phyloP scores from a whole-genome alignment of 2,113 vertebrate genomes.

The Struthio camelus region DNA sequence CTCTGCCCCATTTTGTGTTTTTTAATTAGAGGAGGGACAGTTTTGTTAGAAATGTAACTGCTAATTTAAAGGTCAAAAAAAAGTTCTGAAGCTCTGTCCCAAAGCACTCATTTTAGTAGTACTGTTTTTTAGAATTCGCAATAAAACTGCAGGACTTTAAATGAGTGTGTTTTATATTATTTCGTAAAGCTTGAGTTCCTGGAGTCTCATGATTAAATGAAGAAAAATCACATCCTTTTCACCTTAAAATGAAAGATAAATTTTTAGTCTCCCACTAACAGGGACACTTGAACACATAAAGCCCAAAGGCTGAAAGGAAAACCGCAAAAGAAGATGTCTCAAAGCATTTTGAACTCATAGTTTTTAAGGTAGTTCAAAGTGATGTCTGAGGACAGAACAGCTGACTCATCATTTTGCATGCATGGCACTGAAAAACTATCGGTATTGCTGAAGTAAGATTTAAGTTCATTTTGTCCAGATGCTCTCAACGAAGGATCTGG shows the following conservation, averaged over 20 bases:
- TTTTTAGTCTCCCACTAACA: background rate
- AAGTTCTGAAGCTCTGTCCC: background rate
- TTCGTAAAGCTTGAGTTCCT: background rate
- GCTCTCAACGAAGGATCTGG: background rate
- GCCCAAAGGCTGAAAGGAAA: background rate
- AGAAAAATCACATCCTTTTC: background rate
- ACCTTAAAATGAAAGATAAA: background rate
- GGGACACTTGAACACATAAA: background rate
- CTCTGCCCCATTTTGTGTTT: background rate
- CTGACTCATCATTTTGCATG: constrained; percentile 2
- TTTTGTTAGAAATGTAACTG: background rate
- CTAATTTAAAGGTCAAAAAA: background rate
- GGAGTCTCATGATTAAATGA: background rate
- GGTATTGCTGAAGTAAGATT: background rate
- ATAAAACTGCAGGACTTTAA: background rate
- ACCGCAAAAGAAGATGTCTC: background rate
- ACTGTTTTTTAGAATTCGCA: background rate
- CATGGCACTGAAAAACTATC: background rate
- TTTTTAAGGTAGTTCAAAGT: background rate
- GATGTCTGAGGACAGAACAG: background rate
- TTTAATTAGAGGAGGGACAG: background rate
- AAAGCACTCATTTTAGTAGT: background rate
- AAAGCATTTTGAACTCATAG: background rate
- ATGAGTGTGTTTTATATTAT: background rate
- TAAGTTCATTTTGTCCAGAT: background rate